phyloP scores from a whole-genome alignment of 2,113 vertebrate genomes.

The Laticauda colubrina region DNA sequence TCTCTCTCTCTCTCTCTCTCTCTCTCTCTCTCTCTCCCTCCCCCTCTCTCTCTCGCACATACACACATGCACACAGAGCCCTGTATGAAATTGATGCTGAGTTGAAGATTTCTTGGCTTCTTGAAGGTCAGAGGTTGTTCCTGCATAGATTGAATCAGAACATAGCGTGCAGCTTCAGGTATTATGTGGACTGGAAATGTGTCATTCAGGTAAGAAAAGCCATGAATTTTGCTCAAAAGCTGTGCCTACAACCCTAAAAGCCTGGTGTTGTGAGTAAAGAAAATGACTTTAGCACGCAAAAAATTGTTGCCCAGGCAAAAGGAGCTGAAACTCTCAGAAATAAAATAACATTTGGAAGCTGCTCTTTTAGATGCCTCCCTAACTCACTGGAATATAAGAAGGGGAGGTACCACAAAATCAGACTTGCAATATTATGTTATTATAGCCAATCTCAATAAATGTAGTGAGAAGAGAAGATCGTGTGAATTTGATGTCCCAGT shows the following conservation, averaged over 20 bases:
- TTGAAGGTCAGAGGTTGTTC: background rate
- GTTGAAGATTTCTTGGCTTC: background rate
- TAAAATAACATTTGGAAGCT: background rate
- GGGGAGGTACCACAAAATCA: background rate
- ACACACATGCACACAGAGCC: no score
- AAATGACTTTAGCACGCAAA: background rate
- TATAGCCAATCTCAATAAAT: background rate
- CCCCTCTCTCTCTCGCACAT: no score
- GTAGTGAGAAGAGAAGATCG: background rate
- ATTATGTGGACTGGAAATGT: no score
- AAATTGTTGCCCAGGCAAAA: background rate
- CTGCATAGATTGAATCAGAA: background rate
- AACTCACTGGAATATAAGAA: background rate
- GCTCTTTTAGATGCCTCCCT: background rate
- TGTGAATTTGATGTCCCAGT: background rate
- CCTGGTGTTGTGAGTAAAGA: background rate
- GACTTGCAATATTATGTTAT: background rate
- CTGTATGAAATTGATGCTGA: background rate
- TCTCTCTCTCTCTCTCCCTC: no score
- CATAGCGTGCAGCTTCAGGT: background rate
- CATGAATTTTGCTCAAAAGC: background rate
- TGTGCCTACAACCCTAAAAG: background rate
- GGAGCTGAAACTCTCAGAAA: background rate
- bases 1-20: no score
- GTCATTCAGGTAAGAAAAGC: background rate